phyloP scores from a whole-genome alignment of 2,113 vertebrate genomes.

The Pelecanoides urinatrix region DNA sequence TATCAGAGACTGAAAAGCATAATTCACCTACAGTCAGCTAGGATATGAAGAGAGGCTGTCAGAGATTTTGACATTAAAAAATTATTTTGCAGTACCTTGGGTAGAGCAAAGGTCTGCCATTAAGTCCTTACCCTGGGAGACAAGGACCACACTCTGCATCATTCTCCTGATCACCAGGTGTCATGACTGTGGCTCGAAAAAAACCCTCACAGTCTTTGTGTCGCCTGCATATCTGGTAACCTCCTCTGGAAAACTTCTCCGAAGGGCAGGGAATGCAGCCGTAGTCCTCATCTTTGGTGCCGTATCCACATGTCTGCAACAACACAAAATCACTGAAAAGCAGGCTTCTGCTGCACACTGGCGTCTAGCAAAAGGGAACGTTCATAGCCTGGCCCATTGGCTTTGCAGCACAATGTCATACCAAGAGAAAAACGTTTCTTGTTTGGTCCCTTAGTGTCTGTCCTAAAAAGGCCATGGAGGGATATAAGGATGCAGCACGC shows the following conservation, averaged over 20 bases:
- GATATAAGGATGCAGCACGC: fast-evolving
- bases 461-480: neutral
- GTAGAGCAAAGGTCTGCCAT: fast-evolving
- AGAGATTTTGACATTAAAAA: neutral
- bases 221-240: slow-evolving; percentile 94
- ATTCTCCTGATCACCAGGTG: slow-evolving; percentile 85
- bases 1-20: neutral
- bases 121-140: slow-evolving; percentile 86
- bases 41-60: neutral
- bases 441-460: neutral
- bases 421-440: neutral
- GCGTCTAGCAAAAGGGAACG: neutral
- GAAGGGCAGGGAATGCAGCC: slow-evolving; percentile 86
- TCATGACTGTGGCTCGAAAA: slow-evolving; percentile 88
- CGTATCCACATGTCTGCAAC: slow-evolving; percentile 88
- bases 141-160: slow-evolving; percentile 95
- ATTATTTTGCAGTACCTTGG: neutral
- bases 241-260: slow-evolving; percentile 95
- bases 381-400: fast-evolving
- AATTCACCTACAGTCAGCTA: neutral
- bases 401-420: neutral
- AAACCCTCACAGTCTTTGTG: slow-evolving; percentile 95
- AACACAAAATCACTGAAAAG: neutral
- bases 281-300: slow-evolving; percentile 91
- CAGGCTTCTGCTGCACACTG: neutral